Percentiles rank a stretch among this genome's conserved stretches.
Evolutionary conservation across 2,113 vertebrate species (phyloP).

Genomic region (Alces alces): DNA sequence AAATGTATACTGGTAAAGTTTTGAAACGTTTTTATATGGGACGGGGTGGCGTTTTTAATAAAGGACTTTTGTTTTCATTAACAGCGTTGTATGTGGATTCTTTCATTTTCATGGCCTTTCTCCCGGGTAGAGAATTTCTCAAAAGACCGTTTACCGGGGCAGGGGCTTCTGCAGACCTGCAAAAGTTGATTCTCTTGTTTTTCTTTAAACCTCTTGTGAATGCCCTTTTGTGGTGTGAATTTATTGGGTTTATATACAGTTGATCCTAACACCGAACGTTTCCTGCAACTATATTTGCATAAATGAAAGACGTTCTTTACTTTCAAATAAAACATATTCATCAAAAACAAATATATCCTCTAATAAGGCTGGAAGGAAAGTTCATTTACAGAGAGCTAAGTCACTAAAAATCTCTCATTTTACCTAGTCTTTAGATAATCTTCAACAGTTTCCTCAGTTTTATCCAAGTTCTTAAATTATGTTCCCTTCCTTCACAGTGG

Average conservation of each 20-base stretch:
- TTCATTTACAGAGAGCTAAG: background rate
- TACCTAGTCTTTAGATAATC: background rate
- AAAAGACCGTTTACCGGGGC: background rate
- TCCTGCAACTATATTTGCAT: background rate
- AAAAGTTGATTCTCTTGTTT: background rate
- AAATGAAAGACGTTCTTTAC: background rate
- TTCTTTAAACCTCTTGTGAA: background rate
- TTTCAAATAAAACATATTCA: background rate
- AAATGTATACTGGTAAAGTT: background rate
- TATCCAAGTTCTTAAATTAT: background rate
- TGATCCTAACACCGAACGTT: background rate
- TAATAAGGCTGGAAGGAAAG: background rate
- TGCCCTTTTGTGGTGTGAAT: background rate
- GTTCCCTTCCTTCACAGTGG: background rate
- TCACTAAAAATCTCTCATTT: background rate
- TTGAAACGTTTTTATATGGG: rapidly evolving
- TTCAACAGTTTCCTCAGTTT: background rate
- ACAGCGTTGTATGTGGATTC: background rate
- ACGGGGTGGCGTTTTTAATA: background rate
- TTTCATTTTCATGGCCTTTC: background rate
- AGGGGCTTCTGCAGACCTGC: background rate
- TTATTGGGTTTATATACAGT: background rate
- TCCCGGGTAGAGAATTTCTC: background rate
- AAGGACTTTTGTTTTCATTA: background rate
- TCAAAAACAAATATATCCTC: background rate